A percentile compares a stretch with the other conserved stretches of the same genome.
These are phyloP conservation scores for Nephila pilipes DNA, from an alignment of 1,140 invertebrate species.

Conservation along the genomic window DNA sequence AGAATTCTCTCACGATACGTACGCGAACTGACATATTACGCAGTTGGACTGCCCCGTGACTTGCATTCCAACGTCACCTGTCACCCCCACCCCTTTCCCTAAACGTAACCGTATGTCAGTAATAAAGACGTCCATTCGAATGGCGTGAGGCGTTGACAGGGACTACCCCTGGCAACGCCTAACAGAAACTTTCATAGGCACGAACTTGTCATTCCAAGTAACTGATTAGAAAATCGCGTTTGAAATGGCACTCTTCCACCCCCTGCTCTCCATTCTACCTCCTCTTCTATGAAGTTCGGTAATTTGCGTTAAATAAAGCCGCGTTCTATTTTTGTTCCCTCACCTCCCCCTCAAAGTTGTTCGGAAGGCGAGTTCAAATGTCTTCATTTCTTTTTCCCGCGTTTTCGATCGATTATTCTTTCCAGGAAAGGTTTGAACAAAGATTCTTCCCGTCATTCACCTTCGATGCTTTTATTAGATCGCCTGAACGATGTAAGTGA, in stretches of 20 bases:
- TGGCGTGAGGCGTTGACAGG: constrained; percentile 57
- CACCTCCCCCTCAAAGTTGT: neutral
- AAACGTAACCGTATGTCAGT: constrained; percentile 5
- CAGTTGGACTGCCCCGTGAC: constrained; percentile 23
- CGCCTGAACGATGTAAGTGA: neutral
- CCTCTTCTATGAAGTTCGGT: neutral
- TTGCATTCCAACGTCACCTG: neutral
- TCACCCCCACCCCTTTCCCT: neutral
- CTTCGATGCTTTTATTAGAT: neutral
- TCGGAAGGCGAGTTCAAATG: neutral
- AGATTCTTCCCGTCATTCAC: neutral
- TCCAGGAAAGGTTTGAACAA: neutral
- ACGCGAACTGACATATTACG: neutral
- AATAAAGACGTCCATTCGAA: constrained; percentile 49
- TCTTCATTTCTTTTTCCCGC: constrained; percentile 16
- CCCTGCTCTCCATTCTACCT: neutral
- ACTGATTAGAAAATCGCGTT: constrained; percentile 68
- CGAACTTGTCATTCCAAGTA: constrained; percentile 55
- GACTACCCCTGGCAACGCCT: constrained; percentile 39
- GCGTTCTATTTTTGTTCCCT: neutral
- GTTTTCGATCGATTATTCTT: neutral
- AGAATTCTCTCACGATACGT: neutral
- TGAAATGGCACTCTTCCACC: neutral
- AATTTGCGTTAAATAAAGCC: constrained; percentile 53
- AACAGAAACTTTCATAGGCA: constrained; percentile 39